A percentile compares a stretch with the other conserved stretches of the same genome.
Evolutionary conservation across 2,797 vertebrate species (phyloP).

Genomic region (Eptatretus atami): DNA sequence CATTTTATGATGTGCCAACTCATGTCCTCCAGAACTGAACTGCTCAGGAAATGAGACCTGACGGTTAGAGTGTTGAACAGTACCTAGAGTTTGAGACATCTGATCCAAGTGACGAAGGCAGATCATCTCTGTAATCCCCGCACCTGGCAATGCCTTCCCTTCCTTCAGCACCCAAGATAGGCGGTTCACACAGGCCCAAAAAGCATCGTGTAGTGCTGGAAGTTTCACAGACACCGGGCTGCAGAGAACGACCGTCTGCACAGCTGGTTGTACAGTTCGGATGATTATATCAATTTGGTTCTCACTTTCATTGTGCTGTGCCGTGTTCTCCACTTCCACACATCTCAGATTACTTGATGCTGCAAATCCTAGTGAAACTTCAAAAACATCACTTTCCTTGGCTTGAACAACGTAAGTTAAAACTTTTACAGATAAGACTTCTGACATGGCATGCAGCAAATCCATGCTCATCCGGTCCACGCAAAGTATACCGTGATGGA

Average conservation of each 20-base stretch:
- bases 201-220: not conserved
- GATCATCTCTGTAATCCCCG: not conserved
- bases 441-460: constrained; percentile 1
- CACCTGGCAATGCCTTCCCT: not conserved
- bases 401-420: not conserved
- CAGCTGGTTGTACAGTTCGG: not conserved
- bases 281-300: no score
- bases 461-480: no score
- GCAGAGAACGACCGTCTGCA: not conserved
- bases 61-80: not conserved
- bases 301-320: no score
- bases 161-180: not conserved
- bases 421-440: not conserved
- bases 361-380: not conserved
- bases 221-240: not conserved
- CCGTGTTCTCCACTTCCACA: no score
- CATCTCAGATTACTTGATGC: not conserved
- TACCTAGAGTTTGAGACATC: no score
- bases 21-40: not conserved
- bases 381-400: not conserved
- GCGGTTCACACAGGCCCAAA: not conserved
- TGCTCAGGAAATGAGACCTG: not conserved
- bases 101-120: not conserved
- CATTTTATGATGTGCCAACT: not conserved
- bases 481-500: no score